Evolutionary conservation across 1,140 invertebrate genomes (phyloP).

Genomic region (Physella acuta): DNA sequence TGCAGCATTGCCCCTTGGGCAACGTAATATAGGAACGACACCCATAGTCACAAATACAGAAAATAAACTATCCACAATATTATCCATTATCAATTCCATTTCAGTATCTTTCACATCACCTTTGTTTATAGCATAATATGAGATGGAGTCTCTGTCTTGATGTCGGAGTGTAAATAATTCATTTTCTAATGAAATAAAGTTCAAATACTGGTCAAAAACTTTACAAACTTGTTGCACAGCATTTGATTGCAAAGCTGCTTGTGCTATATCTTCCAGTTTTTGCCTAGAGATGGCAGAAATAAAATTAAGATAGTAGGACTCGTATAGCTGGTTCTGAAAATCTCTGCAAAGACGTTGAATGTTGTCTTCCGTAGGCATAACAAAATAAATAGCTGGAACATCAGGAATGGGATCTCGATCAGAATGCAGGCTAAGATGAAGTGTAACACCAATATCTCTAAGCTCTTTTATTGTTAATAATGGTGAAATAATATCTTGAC

Average conservation of each 20-base stretch:
- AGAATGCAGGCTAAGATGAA: constrained; percentile 94
- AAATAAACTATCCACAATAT: constrained; percentile 93
- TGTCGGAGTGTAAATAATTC: constrained; percentile 93
- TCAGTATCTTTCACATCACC: constrained; percentile 93
- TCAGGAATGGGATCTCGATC: constrained; percentile 95
- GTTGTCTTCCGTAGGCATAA: constrained; percentile 96
- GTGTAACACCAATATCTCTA: constrained; percentile 91
- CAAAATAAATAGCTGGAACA: constrained; percentile 98
- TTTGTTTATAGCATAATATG: constrained; percentile 94
- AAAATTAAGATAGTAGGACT: constrained; percentile 96
- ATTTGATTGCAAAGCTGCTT: constrained; percentile 79
- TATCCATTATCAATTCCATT: constrained; percentile 93
- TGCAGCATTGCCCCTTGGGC: constrained; percentile 93
- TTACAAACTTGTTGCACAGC: constrained; percentile 86
- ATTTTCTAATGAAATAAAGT: constrained; percentile 98
- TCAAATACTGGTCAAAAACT: constrained; percentile 84
- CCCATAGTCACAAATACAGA: constrained; percentile 95
- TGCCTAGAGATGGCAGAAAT: constrained; percentile 93
- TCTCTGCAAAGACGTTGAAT: constrained; percentile 87
- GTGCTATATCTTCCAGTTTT: constrained; percentile 93
- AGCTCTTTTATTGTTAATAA: constrained; percentile 94
- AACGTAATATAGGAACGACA: constrained; percentile 91
- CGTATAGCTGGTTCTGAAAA: constrained; percentile 88
- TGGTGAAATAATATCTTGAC: constrained; percentile 98
- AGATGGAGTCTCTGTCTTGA: constrained; percentile 85